Evolutionary conservation across 2,888 invertebrate genomes (phyloP).

Genomic region (Phaonia tiefii): DNA sequence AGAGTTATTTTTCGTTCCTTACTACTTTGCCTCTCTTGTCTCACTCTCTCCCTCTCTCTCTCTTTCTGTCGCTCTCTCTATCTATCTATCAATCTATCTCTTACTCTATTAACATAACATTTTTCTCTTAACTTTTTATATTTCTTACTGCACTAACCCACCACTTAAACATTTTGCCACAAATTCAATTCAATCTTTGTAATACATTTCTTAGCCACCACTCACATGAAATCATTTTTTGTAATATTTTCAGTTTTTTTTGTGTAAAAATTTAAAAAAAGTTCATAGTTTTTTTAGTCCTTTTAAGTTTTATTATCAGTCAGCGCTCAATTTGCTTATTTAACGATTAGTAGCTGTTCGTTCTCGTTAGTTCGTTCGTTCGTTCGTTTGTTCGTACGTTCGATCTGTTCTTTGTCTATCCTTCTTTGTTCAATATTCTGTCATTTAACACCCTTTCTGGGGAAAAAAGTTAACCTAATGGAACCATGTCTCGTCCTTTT

Average conservation of each 20-base stretch:
- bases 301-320: conserved; percentile 35
- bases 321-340: conserved; percentile 61
- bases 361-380: conserved; percentile 43
- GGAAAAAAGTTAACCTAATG: conserved; percentile 27
- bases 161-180: conserved; percentile 54
- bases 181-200: conserved; percentile 21
- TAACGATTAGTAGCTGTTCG: conserved; percentile 58
- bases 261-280: background rate
- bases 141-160: conserved; percentile 55
- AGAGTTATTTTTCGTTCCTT: conserved; percentile 48
- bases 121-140: conserved; percentile 42
- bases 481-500: background rate
- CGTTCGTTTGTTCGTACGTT: conserved; percentile 19
- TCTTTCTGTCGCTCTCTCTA: conserved; percentile 23
- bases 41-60: conserved; percentile 27
- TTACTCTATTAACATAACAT: conserved; percentile 32
- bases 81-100: background rate
- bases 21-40: conserved; percentile 23
- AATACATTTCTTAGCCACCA: conserved; percentile 33
- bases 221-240: background rate
- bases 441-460: conserved; percentile 33
- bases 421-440: conserved; percentile 50
- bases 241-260: conserved; percentile 19
- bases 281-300: background rate
- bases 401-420: conserved; percentile 45